phyloP scores from a whole-genome alignment of 2,113 vertebrate genomes.

The Saccopteryx bilineata region DNA sequence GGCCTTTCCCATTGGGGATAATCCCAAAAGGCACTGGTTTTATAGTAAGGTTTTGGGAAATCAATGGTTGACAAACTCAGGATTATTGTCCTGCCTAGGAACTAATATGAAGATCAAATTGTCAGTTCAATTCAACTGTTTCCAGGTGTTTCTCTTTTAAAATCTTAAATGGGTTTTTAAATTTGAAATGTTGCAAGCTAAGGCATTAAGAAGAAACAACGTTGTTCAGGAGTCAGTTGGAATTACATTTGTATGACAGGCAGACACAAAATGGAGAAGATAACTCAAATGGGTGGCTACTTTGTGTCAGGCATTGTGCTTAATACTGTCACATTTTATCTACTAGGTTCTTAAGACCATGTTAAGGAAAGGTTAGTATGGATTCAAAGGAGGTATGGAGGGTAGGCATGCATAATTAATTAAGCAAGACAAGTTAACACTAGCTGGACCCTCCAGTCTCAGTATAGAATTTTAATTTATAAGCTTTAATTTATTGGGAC shows the following conservation, averaged over 20 bases:
- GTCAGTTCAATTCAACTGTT: constrained; percentile 3
- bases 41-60: constrained; percentile 8
- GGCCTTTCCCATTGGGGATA: not conserved
- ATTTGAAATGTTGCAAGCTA: constrained; percentile 13
- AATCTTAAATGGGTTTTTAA: not conserved
- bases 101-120: constrained; percentile 38
- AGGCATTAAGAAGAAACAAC: not conserved
- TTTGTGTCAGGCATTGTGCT: not conserved
- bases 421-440: not conserved
- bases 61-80: not conserved
- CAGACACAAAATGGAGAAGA: not conserved
- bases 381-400: not conserved
- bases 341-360: not conserved
- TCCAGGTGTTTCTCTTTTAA: constrained; percentile 42
- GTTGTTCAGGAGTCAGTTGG: not conserved
- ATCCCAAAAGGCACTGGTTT: constrained; percentile 50
- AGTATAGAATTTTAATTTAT: constrained; percentile 3
- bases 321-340: not conserved
- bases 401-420: not conserved
- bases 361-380: not conserved
- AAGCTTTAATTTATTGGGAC: not conserved
- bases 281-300: not conserved
- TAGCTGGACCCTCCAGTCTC: not conserved
- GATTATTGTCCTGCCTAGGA: not conserved
- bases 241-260: not conserved